phyloP scores from a whole-genome alignment of 1,140 invertebrate genomes.

The Hyposmocoma kahamanoa region DNA sequence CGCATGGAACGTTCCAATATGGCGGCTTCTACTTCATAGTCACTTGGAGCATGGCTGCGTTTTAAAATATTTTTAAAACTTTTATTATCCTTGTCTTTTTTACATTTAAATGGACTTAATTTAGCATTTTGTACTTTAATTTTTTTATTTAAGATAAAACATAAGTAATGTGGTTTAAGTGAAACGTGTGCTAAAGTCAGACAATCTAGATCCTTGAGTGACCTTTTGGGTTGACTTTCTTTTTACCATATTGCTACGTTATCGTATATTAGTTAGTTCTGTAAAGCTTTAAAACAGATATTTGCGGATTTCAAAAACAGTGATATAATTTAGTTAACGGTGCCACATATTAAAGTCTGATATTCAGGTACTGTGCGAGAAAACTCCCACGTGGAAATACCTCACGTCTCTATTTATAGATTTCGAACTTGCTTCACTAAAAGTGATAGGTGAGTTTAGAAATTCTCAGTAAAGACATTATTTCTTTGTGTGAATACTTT shows the following conservation, averaged over 20 bases:
- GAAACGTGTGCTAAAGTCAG: conserved; percentile 45
- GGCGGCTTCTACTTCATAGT: conserved; percentile 61
- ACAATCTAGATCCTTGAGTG: conserved; percentile 63
- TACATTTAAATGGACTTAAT: conserved; percentile 32
- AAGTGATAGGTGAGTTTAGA: conserved; percentile 45
- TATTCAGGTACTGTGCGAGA: conserved; percentile 52
- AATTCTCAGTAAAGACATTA: not conserved
- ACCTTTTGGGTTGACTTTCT: conserved; percentile 66
- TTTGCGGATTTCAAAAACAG: conserved; percentile 36
- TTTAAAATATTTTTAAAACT: conserved; percentile 40
- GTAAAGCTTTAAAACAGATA: conserved; percentile 29
- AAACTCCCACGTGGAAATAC: conserved; percentile 70
- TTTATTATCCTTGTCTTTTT: conserved; percentile 31
- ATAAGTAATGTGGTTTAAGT: conserved; percentile 52
- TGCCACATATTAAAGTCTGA: conserved; percentile 47
- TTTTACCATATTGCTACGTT: conserved; percentile 64
- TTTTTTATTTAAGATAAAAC: conserved; percentile 46
- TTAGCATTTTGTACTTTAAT: conserved; percentile 40
- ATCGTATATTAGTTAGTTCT: conserved; percentile 24
- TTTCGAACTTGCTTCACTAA: conserved; percentile 58
- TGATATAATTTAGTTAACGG: conserved; percentile 52
- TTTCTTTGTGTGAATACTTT: not conserved
- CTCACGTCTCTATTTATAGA: conserved; percentile 68
- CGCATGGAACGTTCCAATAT: conserved; percentile 66
- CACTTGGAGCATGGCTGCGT: conserved; percentile 47